Base-by-base conservation (phyloP, 2,888 invertebrate species). In the Ctenicera cuprea region DNA sequence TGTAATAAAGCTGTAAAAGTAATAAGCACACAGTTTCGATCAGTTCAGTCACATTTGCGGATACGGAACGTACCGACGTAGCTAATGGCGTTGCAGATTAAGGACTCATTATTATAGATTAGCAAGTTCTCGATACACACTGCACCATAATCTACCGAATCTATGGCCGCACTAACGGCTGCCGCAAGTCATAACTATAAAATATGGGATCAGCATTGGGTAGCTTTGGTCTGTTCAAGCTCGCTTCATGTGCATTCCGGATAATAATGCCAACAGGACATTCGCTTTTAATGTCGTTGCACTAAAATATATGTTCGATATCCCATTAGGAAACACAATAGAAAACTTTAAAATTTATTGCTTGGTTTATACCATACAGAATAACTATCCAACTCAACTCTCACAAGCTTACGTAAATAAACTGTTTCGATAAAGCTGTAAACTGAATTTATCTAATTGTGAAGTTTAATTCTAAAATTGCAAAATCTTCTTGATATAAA, bases 21-120 rank as follows among this genome's bases (percentile, higher is more conserved):
- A 74, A 73, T 73, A 73, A 74, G 54, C 33, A 57, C 61, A 52
- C 52, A 64, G 38, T 72, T 69, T 69, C 73, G 65, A 70, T 75
- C 73, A 74, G 61, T 70, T 57, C 71, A 73, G 76, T 77, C 66
- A 74, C 67, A 76, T 78, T 78, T 77, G 78, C 76, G 66, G 74
- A 33, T 64, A 65, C 54, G 64, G 62, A 74, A 67, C 71, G 48
- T 67, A 74, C 71, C 68, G 68, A 71, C 64, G 48, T 64, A 52
- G 74, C 76, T 79, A 79, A 78, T 78, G 77, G 77, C 77, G 72
- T 43, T 76, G 74, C 75, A 79, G 80, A 80, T 80, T 80, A 80
- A 78, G 78, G 78, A 77, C 74, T 79, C 78, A 78, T 80, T 80
- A 80, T 78, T 75, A 75, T 67, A 77, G 78, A 80, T 80, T 79